These are phyloP conservation scores for Diarsia rubi DNA, from an alignment of 2,888 invertebrate species.

Conservation along the genomic window DNA sequence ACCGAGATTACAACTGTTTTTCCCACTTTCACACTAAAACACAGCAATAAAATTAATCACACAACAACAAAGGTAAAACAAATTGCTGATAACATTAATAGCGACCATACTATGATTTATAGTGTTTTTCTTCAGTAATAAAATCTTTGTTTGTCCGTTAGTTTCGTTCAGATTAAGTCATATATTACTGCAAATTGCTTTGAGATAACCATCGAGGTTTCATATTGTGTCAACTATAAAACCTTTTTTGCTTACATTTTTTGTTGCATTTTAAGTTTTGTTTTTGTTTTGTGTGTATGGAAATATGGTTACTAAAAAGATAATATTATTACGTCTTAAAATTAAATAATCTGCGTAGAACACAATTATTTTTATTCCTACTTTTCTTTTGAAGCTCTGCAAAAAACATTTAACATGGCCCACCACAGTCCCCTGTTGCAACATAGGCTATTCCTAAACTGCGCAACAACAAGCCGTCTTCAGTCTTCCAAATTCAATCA, in stretches of 20 bases:
- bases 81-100: slow-evolving; percentile 78
- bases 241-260: slow-evolving; percentile 32
- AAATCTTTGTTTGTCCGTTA: slow-evolving; percentile 55
- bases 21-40: slow-evolving; percentile 56
- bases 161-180: slow-evolving; percentile 83
- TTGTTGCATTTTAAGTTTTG: slow-evolving; percentile 6
- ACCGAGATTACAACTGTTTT: background rate
- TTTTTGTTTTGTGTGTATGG: slow-evolving; percentile 2
- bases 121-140: slow-evolving; percentile 59
- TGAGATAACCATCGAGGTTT: slow-evolving; percentile 80
- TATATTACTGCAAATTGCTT: slow-evolving; percentile 88
- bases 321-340: too few species aligned
- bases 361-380: background rate
- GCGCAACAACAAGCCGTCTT: too few species aligned
- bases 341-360: too few species aligned
- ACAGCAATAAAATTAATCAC: slow-evolving; percentile 76
- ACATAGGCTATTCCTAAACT: too few species aligned
- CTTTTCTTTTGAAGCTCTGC: background rate
- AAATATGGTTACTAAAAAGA: slow-evolving; percentile 14
- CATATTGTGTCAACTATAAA: slow-evolving; percentile 60
- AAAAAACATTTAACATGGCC: too few species aligned
- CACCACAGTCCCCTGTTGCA: too few species aligned
- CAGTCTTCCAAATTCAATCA: too few species aligned
- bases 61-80: slow-evolving; percentile 73
- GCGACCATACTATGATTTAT: slow-evolving; percentile 63